A percentile compares a stretch with the other conserved stretches of the same genome.
Conservation (phyloP, 2,888 invertebrate genomes). For the Macaria liturata region DNA sequence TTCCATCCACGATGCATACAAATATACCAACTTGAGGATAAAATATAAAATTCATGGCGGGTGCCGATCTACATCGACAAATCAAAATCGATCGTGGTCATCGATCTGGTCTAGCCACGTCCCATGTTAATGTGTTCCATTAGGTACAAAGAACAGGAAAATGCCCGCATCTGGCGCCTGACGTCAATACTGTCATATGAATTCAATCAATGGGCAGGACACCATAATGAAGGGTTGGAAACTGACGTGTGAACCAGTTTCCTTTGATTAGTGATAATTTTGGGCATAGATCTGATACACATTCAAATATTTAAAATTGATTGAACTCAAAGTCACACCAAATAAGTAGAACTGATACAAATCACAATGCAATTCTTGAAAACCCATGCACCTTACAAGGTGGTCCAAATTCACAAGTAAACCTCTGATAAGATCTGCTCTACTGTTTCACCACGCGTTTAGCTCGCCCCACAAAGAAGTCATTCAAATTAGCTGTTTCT, state of each 20-base stretch:
- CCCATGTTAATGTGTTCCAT: constrained; percentile 52
- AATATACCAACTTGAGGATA: constrained; percentile 36
- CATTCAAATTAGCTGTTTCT: constrained; percentile 31
- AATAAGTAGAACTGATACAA: no score
- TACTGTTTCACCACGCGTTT: constrained; percentile 4
- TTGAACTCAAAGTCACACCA: no score
- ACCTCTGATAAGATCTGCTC: constrained; percentile 20
- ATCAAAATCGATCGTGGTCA: constrained; percentile 61
- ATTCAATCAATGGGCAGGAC: constrained; percentile 49
- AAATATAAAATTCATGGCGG: constrained; percentile 49
- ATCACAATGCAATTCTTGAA: no score
- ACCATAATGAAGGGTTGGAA: constrained; percentile 37
- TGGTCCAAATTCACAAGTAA: constrained; percentile 8
- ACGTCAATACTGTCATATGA: constrained; percentile 51
- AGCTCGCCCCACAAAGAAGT: constrained; percentile 21
- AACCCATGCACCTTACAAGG: neutral
- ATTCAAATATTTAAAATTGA: no score
- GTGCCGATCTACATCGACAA: constrained; percentile 60
- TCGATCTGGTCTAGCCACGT: constrained; percentile 28
- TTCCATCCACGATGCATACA: constrained; percentile 40
- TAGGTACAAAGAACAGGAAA: constrained; percentile 69
- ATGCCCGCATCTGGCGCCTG: constrained; percentile 45
- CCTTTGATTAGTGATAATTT: no score
- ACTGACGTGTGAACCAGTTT: neutral
- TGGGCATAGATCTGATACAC: no score